Evolutionary conservation across 2,888 invertebrate species (phyloP), one percentile per base, ranked within the genome.

Genomic region (Copidosoma aretas): DNA sequence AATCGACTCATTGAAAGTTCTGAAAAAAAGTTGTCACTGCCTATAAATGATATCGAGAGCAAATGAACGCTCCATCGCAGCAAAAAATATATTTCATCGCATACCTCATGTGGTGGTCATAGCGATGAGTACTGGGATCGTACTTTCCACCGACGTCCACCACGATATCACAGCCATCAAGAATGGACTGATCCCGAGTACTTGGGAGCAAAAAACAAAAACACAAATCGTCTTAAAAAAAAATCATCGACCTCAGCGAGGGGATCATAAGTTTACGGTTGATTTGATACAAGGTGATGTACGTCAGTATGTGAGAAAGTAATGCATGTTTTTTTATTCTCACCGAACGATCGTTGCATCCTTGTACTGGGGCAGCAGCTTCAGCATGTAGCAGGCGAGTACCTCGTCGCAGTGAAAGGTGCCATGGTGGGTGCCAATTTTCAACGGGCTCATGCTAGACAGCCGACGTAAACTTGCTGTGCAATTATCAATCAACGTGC

Each of bases 351-450:
- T 93, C 74, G 89, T 87, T 0, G 97, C 93, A 84, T 94, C 88
- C 77, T 90, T 88, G 82, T 92, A 97, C 75, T 90, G 87, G 0
- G 95, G 93, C 5, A 98, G 84, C 60, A 88, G 86, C 80, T 91
- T 92, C 21, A 99, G 86, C 91, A 99, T 90, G 79, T 89, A 95
- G 82, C 97, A 97, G 0, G 97, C 98, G n/a, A 98, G 85, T 0
- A 91, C 93, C 84, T 98, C 97, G 81, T 98, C 97, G 79, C 95
- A 96, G 84, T 97, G 97, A 82, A 97, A 97, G 0, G 88, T 87
- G 0, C 97, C 97, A 86, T 90, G 87, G 75, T 92, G 92, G 0
- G 92, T 93, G 10, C 92, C 92, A 70, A 93, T 92, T 79, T 80
- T 86, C 64, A 84, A 67, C 54, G 72, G 66, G 62, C 72, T 66